Evolutionary conservation across 2,113 vertebrate species (phyloP), one percentile per base, ranked within the genome.

Genomic region (Petrocephalus microphthalmus): DNA sequence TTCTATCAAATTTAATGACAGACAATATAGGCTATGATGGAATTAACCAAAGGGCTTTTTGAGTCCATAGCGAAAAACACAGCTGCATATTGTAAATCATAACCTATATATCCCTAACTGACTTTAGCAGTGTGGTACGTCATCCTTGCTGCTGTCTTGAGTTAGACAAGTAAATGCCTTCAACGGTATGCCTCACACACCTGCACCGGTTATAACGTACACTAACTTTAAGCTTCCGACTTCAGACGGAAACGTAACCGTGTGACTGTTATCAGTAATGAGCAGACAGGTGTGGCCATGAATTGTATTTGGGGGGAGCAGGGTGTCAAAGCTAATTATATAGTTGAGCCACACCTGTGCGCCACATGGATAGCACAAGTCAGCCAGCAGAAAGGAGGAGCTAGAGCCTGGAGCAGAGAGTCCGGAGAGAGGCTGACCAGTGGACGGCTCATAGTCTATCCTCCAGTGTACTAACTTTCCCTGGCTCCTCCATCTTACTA

Each of bases 311-410:
- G 60, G 60, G 60, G 25, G 60, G 60, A 3, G 60, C 11, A 10
- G 7, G 81, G 37, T 22, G 81, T 83, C 45, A 84, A 22, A 84
- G 82, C n/a, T 84, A 84, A 84, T 84, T 84, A 84, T 20, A 52
- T n/a, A 13, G n/a, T 25, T 84, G 45, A 49, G 52, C 82, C 45
- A 47, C 81, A 83, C 37, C 47, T 45, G 37, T 83, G 37, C 22
- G 7, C 19, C 60, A 83, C 81, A 42, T 49, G 37, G 37, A 49
- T 47, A 42, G 45, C 81, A n/a, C 19, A 22, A 83, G 78, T 82
- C 42, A 8, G 81, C 47, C 7, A 83, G 81, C 17, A 83, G 25
- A 49, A 42, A 83, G 78, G 20, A 1, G 3, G 78, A 1, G 7
- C 81, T 52, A 11, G n/a, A 5, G 47, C 82, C 47, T 49, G 49